Percentiles rank a stretch among this genome's conserved stretches.
Conservation (phyloP, 2,113 vertebrate species). For the Electrona antarctica region DNA sequence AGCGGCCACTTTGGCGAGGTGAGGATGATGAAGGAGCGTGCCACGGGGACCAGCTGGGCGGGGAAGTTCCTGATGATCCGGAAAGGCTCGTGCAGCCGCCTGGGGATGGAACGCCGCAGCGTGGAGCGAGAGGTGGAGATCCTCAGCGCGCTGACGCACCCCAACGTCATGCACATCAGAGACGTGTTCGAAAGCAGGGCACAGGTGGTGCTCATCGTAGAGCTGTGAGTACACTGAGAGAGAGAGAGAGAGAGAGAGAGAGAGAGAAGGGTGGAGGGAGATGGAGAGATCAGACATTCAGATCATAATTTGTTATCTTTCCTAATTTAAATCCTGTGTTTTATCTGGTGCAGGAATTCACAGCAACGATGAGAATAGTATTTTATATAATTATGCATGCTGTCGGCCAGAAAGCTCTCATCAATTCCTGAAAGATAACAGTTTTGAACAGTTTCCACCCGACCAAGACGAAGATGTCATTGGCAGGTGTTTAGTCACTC, state of each 20-base stretch:
- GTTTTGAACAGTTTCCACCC: too few relatives aligned
- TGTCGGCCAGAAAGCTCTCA: too few relatives aligned
- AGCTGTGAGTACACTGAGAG: slow-evolving; percentile 75
- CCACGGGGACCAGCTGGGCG: slow-evolving; percentile 67
- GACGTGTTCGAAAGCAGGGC: slow-evolving; percentile 81
- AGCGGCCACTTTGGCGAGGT: slow-evolving; percentile 84
- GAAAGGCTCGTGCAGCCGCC: slow-evolving; percentile 64
- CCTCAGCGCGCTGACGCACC: slow-evolving; percentile 76
- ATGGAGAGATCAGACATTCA: background rate
- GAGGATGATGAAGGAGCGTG: slow-evolving; percentile 67
- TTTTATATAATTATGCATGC: too few relatives aligned
- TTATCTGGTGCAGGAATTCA: too few relatives aligned
- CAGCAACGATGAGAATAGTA: too few relatives aligned
- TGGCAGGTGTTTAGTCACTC: too few relatives aligned
- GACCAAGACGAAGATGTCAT: too few relatives aligned
- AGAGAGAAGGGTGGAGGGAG: background rate
- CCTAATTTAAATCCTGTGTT: too few relatives aligned
- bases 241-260: background rate
- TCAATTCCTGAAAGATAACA: too few relatives aligned
- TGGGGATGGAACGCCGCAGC: slow-evolving; percentile 66
- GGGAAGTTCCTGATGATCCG: slow-evolving; percentile 78
- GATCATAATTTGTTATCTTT: too few relatives aligned
- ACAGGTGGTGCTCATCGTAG: slow-evolving; percentile 82
- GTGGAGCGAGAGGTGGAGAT: slow-evolving; percentile 80
- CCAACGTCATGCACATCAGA: slow-evolving; percentile 75